Evolutionary conservation across 2,113 vertebrate genomes (phyloP), one percentile per base, ranked within the genome.

Genomic region (Anoura caudifer): DNA sequence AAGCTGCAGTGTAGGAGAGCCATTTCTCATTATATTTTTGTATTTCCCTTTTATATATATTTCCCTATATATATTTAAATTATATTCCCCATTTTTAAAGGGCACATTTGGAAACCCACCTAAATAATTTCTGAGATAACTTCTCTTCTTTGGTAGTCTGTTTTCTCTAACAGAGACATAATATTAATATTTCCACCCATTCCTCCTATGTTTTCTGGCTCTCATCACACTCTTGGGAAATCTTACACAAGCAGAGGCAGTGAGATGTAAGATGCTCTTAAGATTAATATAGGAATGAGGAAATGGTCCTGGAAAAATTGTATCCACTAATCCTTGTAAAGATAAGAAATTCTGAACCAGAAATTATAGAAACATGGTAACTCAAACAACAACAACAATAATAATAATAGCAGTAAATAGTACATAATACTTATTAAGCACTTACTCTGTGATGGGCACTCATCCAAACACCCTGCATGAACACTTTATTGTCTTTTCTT

Each of bases 21-120:
- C 13, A 3, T 59, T 97, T 98, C 95, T 96, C 96, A 94, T 96
- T 90, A 96, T 97, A 89, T 94, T 86, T 70, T 83, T 90, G 14
- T 75, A 73, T 97, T 98, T 95, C 84, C 87, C 76, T 50, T 47
- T 87, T 33, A 80, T 70, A 61, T 26, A 31, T 77, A 28, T 70
- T 96, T 59, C n/a, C n/a, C n/a, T 89, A 80, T 70, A 61, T 26
- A 31, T 77, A 28, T 70, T 96, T 59, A 96, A 92, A 95, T 67
- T 67, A 26, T 36, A 89, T 80, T 91, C 33, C 9, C 87, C 45
- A 38, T 92, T 95, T 95, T 77, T 79, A 96, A 97, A 61, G 52
- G 5, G 15, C 28, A 54, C 91, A 90, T 83, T 17, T 50, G 59
- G 79, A 95, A 95, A 95, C 24, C 13, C 0, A 24, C 41, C 31